Evolutionary conservation across 2,113 vertebrate species (phyloP).

Genomic region (Alexandromys fortis): DNA sequence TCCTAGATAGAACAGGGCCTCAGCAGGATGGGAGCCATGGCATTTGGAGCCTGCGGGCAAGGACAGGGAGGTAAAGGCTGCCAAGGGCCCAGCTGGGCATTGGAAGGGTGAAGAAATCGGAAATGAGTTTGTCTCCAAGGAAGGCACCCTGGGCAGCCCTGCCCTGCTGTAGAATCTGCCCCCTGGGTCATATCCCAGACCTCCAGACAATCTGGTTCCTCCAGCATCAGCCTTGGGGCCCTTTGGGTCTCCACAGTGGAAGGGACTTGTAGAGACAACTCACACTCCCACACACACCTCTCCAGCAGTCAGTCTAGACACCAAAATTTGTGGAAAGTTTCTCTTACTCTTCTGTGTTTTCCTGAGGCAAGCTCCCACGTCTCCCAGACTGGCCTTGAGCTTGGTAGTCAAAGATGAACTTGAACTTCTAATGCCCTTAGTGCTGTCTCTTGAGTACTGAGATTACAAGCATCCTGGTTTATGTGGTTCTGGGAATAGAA

Average conservation of each 20-base stretch:
- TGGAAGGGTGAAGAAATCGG: background rate
- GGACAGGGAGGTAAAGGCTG: background rate
- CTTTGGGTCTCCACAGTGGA: background rate
- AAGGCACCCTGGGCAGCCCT: background rate
- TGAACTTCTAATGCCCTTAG: background rate
- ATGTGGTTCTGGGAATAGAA: background rate
- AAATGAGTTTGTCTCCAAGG: background rate
- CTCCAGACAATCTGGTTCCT: background rate
- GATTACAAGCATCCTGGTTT: background rate
- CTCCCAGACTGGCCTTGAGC: background rate
- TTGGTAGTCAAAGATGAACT: background rate
- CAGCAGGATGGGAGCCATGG: too few relatives aligned
- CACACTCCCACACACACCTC: background rate
- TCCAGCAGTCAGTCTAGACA: background rate
- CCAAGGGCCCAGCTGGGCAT: background rate
- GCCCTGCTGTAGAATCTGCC: background rate
- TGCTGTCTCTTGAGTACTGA: background rate
- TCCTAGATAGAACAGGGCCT: background rate
- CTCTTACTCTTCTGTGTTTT: background rate
- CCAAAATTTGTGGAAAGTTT: background rate
- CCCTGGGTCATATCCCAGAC: background rate
- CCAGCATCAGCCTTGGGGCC: background rate
- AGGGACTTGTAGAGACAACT: background rate
- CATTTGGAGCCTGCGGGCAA: background rate
- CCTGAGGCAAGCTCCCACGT: background rate